phyloP scores from a whole-genome alignment of 2,113 vertebrate genomes.

The Taurulus bubalis region DNA sequence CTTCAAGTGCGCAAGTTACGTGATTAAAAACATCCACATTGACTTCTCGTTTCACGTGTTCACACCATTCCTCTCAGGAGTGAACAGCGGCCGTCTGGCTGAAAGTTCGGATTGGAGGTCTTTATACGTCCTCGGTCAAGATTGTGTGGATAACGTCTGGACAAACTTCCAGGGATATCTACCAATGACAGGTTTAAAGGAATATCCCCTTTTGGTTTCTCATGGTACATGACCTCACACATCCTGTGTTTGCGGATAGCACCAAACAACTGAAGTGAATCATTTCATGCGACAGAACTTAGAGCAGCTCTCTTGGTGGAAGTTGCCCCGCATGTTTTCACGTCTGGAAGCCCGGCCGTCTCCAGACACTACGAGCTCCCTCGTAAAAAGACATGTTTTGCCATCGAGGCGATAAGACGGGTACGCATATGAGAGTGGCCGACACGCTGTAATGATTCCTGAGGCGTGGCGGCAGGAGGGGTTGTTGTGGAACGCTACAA shows the following conservation, averaged over 20 bases:
- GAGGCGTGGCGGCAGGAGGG: slow-evolving; percentile 9
- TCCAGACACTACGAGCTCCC: slow-evolving; percentile 8
- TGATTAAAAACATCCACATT: too few species aligned
- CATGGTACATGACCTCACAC: too few species aligned
- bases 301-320: neutral
- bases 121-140: too few species aligned
- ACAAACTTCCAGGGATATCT: too few species aligned
- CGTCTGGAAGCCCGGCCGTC: neutral
- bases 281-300: neutral
- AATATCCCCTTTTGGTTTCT: too few species aligned
- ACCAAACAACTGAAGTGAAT: neutral
- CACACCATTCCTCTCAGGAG: too few species aligned
- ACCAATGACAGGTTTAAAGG: too few species aligned
- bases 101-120: too few species aligned
- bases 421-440: neutral
- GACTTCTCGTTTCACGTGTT: too few species aligned
- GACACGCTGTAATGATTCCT: slow-evolving; percentile 31
- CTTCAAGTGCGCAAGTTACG: too few species aligned
- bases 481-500: slow-evolving; percentile 6
- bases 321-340: neutral
- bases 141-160: too few species aligned
- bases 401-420: slow-evolving; percentile 3
- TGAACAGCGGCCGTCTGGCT: too few species aligned
- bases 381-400: slow-evolving; percentile 33
- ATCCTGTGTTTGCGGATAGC: neutral